These are phyloP conservation scores for Gasterosteus nipponicus DNA, from an alignment of 2,113 vertebrate genomes.

Conservation along the genomic window DNA sequence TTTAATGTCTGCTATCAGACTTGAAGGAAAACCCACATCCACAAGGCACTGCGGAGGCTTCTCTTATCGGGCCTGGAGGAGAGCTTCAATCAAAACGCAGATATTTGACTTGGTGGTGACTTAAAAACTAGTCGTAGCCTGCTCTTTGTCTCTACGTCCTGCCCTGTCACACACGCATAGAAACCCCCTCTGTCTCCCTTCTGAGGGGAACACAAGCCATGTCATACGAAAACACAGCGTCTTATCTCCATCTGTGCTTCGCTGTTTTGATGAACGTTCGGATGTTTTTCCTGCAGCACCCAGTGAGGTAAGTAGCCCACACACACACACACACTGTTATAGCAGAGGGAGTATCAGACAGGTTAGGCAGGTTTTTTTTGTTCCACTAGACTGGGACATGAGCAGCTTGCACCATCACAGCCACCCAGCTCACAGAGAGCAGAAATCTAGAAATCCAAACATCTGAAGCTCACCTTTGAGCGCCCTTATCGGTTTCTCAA, in stretches of 20 bases:
- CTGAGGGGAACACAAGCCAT: conserved; percentile 33
- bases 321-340: conserved; percentile 56
- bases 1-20: conserved; percentile 65
- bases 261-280: conserved; percentile 78
- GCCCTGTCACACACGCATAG: conserved; percentile 13
- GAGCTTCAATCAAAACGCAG: conserved; percentile 58
- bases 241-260: conserved; percentile 76
- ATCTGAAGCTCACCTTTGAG: conserved; percentile 57
- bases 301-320: conserved; percentile 72
- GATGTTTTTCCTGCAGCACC: conserved; percentile 79
- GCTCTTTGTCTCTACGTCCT: conserved; percentile 48
- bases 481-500: conserved; percentile 59
- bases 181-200: conserved; percentile 6
- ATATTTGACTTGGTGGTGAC: conserved; percentile 56
- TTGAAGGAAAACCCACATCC: conserved; percentile 33
- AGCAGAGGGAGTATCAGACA: conserved; percentile 55
- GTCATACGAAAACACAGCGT: conserved; percentile 54
- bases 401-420: conserved; percentile 59
- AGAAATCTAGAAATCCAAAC: conserved; percentile 37
- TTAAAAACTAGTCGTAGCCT: conserved; percentile 58
- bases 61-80: conserved; percentile 54
- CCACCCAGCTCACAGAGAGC: conserved; percentile 59
- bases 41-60: conserved; percentile 16
- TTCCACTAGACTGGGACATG: conserved; percentile 70
- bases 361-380: conserved; percentile 74